These are phyloP conservation scores for Orthosia incerta DNA, from an alignment of 2,888 invertebrate species.

Conservation along the genomic window DNA sequence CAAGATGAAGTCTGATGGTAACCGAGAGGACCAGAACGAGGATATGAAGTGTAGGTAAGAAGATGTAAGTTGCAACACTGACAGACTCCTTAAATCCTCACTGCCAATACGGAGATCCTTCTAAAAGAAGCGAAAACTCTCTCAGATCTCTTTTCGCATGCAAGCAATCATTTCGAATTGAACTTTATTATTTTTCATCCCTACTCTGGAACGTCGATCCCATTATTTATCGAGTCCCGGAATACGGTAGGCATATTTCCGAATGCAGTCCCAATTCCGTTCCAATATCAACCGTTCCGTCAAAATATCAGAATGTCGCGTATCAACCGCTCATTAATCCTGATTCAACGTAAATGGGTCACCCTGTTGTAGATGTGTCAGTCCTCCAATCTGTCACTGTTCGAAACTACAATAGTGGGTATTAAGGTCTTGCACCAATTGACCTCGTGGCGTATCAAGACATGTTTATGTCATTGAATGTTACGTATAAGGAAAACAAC, in stretches of 20 bases:
- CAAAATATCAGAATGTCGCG: slow-evolving; percentile 42
- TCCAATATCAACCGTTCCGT: slow-evolving; percentile 37
- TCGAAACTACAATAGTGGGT: slow-evolving; percentile 29
- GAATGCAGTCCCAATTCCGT: background rate
- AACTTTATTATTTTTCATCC: background rate
- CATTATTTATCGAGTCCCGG: background rate
- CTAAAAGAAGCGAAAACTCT: background rate
- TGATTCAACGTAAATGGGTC: slow-evolving; percentile 46
- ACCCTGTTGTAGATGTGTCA: slow-evolving; percentile 33
- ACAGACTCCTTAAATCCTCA: background rate
- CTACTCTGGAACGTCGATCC: background rate
- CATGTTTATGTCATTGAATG: slow-evolving; percentile 39
- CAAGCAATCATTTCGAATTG: background rate
- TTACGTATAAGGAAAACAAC: slow-evolving; percentile 54
- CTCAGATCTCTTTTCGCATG: background rate
- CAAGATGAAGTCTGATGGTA: slow-evolving; percentile 5
- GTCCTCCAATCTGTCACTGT: slow-evolving; percentile 35
- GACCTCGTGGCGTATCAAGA: slow-evolving; percentile 49
- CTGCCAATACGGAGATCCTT: background rate
- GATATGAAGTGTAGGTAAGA: background rate
- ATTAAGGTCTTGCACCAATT: slow-evolving; percentile 53
- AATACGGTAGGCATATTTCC: slow-evolving; percentile 1
- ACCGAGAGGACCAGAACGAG: background rate
- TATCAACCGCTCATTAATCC: slow-evolving; percentile 54
- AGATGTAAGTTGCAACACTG: background rate